Base-by-base conservation (phyloP, 1,140 invertebrate genomes). In the Drusus annulatus region DNA sequence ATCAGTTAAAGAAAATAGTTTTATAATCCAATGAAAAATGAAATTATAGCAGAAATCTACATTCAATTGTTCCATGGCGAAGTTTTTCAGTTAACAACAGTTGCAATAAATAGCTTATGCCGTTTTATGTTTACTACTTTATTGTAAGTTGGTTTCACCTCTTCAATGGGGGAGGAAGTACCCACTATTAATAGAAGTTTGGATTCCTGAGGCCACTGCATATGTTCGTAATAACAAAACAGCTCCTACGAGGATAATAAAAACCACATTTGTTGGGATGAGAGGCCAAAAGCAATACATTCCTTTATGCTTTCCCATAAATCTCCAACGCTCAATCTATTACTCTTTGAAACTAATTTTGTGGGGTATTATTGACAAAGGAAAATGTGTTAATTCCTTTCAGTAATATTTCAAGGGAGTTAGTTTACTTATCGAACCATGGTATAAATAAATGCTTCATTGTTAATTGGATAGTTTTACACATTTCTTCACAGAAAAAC, bases 241-340 rank as follows among this genome's bases (percentile, higher is more conserved):
- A 78, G 56, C 25, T 75, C 78, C 78, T 79, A 54, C 56, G 78
- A 79, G 78, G 23, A 75, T 79, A 79, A 79, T 79, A 79, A 79
- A 79, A 79, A 54, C 78, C 78, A 79, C 69, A 79, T 75, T 74
- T 79, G 68, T 79, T 75, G 74, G 69, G 58, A 74, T 63, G 71
- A 75, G 52, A 51, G 58, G 56, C 77, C 65, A 60, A 71, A 56
- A 56, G 76, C 63, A 78, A 79, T 62, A 52, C 77, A 79, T 79
- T 79, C 77, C 60, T 79, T 79, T 79, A 79, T 79, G 68, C 77
- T 50, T 79, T 71, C 51, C 56, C 68, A 79, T 79, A 79, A 79
- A 79, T 79, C 77, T 71, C 31, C 28, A 36, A 7, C 21, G 28
- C 62, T 71, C 62, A 36, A 56, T 54, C 65, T 63, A 36, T 65